Conservation (phyloP, 1,140 invertebrate genomes). For the Drosophila pseudoananassae region DNA sequence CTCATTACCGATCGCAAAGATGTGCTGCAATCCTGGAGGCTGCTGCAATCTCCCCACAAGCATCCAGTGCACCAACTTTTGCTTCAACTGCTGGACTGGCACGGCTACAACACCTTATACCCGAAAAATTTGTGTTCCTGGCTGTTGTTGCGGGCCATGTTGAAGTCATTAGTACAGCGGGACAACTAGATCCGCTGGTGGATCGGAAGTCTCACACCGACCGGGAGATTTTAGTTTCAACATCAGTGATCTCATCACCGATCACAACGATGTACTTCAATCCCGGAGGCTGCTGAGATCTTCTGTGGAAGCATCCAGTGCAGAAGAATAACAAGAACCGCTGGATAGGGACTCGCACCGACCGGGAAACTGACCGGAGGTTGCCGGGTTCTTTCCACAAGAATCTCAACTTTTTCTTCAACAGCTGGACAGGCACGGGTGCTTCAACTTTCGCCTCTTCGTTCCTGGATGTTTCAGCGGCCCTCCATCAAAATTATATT, state of each 20-base stretch:
- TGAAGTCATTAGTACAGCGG: no score
- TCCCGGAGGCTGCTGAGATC: conserved; percentile 58
- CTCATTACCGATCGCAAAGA: conserved; percentile 8
- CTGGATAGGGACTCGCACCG: no score
- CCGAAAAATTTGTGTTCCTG: conserved; percentile 29
- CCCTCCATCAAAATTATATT: no score
- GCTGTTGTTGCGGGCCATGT: conserved; percentile 30
- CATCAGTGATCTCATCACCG: neutral
- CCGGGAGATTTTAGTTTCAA: neutral
- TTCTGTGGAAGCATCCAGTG: no score
- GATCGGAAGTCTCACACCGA: neutral
- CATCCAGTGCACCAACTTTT: conserved; percentile 68
- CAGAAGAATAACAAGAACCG: no score
- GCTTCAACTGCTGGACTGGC: conserved; percentile 67
- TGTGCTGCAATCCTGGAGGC: conserved; percentile 69
- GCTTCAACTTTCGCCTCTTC: conserved; percentile 57
- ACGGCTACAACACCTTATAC: conserved; percentile 25
- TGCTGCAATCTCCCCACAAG: conserved; percentile 46
- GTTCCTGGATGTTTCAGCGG: no score
- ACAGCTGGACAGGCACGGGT: no score
- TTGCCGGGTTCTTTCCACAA: no score
- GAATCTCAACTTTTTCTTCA: no score
- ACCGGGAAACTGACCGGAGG: no score
- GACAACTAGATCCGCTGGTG: neutral
- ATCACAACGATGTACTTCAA: conserved; percentile 52